Base-by-base conservation (phyloP, 2,113 vertebrate species). In the Rattus rattus region DNA sequence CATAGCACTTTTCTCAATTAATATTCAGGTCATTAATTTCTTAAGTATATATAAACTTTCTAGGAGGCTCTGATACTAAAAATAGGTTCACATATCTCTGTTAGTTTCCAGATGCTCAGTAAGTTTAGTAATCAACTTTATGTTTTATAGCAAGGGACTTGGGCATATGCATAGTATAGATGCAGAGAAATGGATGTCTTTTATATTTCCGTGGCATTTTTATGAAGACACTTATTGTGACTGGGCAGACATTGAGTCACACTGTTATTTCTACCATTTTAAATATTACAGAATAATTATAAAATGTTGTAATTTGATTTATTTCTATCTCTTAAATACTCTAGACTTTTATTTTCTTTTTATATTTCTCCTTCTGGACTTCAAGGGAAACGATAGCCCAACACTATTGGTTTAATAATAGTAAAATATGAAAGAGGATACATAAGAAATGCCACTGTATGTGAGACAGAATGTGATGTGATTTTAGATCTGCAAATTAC, bases 401-500 rank as follows among this genome's bases (percentile, higher is more conserved):
- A 65, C 93, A 92, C 88, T 96, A 96, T 93, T 76, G 90, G 85
- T 96, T 95, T 97, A 96, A 96, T 97, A 96, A 97, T 96, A 96
- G 95, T 92, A 95, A 97, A 96, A 88, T 94, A 95, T 91, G 86
- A 97, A 95, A 88, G 76, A 94, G 92, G 94, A 95, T 92, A 95
- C 90, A 95, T 95, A 95, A 80, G 85, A 98, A 97, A 97, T 97
- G 95, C 93, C 94, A 98, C 92, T 97, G 49, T 93, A 94, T 97
- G 96, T 96, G 96, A 97, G 96, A 97, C 94, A 98, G 95, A 97
- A 97, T 96, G 96, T 87, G 97, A 95, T 95, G 94, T 94, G 94
- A 97, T 97, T 97, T 97, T 92, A 96, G 91, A 97, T 97, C 93
- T 97, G 95, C 90, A 96, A 97, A 97, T 96, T 54, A 17, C 93